Percentiles rank a stretch among this genome's conserved stretches.
phyloP scores from a whole-genome alignment of 1,140 invertebrate species.

The Neocloeon triangulifer region DNA sequence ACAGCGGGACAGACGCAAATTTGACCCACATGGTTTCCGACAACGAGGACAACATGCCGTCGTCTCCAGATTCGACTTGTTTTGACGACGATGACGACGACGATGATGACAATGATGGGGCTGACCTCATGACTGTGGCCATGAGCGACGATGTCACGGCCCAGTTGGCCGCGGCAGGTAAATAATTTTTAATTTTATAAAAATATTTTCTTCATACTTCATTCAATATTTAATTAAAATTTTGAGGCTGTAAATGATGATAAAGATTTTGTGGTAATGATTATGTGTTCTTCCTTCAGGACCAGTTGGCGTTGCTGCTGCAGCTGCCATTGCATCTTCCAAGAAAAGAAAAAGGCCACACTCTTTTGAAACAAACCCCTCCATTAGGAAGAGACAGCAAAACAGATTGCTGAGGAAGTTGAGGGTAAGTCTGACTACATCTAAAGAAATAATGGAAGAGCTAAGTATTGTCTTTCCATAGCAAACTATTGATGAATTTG shows the following conservation, averaged over 20 bases:
- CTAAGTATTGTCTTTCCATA: constrained; percentile 20
- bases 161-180: constrained; percentile 84
- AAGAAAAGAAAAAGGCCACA: constrained; percentile 89
- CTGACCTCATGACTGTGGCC: constrained; percentile 50
- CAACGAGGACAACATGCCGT: too few species aligned
- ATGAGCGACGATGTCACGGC: constrained; percentile 87
- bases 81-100: constrained; percentile 15
- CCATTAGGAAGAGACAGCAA: constrained; percentile 86
- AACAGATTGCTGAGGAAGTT: constrained; percentile 76
- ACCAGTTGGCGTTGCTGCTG: constrained; percentile 86
- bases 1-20: too few species aligned
- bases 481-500: constrained; percentile 95
- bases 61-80: too few species aligned
- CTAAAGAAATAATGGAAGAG: neutral
- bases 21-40: too few species aligned
- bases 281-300: constrained; percentile 26
- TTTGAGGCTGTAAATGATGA: neutral
- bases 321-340: constrained; percentile 86
- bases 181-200: constrained; percentile 28
- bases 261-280: too few species aligned
- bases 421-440: constrained; percentile 32
- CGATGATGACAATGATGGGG: constrained; percentile 34
- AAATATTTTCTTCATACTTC: constrained; percentile 15
- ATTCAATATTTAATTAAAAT: neutral
- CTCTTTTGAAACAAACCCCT: constrained; percentile 95